Evolutionary conservation across 1,140 invertebrate species (phyloP), one percentile per base, ranked within the genome.

Genomic region (Sinella curviseta): DNA sequence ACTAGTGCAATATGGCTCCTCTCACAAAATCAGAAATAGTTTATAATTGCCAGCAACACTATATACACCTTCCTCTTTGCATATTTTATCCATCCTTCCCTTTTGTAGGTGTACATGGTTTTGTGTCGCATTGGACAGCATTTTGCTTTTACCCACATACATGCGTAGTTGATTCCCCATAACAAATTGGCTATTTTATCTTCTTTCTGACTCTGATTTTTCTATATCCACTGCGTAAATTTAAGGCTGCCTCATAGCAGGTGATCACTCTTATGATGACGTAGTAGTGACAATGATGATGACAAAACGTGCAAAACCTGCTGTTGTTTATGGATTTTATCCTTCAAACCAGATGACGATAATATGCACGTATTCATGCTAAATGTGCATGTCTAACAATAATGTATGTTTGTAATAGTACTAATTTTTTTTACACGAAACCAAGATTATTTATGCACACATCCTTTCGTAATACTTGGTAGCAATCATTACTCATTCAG

Each of bases 391-490:
- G 24, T 14, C 8, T 60, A 26, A 60, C 57, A 60, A 60, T 4
- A 8, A 12, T 12, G 20, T 12, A 26, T 60, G 57, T 14, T 60
- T 3, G 14, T n/a, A 60, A 48, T 12, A 12, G 39, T 48, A 20
- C 39, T 12, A 48, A 48, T 17, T 48, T 26, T 60, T 60, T 60
- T 60, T 60, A 60, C 57, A 26, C 24, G 12, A 8, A n/a, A 3
- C 24, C 57, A 60, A 60, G 3, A 17, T 60, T 60, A 60, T 60
- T 60, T 26, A 60, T 60, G 57, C 57, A 60, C 57, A n/a, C 57
- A 60, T 60, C 57, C 57, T 60, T 60, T 60, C 57, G 57, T 60
- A 60, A 60, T 60, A 60, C 39, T 60, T 60, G 14, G 3, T 14
- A n/a, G 3, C 8, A 60, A 60, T 60, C 57, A 60, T 60, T 60